phyloP scores from a whole-genome alignment of 2,888 invertebrate species.

The Troides oblongomaculatus region DNA sequence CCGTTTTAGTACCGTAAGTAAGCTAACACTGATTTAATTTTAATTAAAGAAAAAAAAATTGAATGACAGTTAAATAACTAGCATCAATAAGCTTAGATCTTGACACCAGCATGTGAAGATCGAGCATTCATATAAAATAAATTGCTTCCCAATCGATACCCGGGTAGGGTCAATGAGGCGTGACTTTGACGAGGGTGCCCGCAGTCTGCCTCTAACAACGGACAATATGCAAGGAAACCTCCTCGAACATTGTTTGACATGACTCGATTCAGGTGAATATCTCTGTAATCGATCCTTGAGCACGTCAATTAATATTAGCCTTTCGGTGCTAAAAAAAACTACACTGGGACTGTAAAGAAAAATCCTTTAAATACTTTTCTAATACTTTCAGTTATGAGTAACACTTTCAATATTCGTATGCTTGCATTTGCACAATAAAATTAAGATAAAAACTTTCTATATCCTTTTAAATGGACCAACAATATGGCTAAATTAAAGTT shows the following conservation, averaged over 20 bases:
- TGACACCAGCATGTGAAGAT: slow-evolving; percentile 64
- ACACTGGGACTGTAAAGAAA: not conserved
- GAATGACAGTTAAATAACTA: slow-evolving; percentile 38
- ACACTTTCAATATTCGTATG: not conserved
- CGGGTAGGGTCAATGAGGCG: slow-evolving; percentile 71
- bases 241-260: slow-evolving; percentile 65
- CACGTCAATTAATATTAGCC: slow-evolving; percentile 30
- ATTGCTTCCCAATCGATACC: slow-evolving; percentile 73
- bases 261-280: slow-evolving; percentile 61
- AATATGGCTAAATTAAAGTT: no score
- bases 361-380: not conserved
- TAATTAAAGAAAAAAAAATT: not conserved
- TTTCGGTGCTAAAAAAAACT: slow-evolving; percentile 8
- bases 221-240: slow-evolving; percentile 69
- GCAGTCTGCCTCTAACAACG: slow-evolving; percentile 38
- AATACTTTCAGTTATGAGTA: not conserved
- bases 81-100: slow-evolving; percentile 57
- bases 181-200: slow-evolving; percentile 74
- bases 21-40: no score
- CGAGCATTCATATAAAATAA: slow-evolving; percentile 76
- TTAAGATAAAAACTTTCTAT: no score
- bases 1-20: no score
- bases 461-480: no score
- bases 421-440: no score
- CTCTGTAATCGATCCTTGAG: slow-evolving; percentile 32